Evolutionary conservation across 2,113 vertebrate genomes (phyloP).

Genomic region (Neolamprologus kungweensis): DNA sequence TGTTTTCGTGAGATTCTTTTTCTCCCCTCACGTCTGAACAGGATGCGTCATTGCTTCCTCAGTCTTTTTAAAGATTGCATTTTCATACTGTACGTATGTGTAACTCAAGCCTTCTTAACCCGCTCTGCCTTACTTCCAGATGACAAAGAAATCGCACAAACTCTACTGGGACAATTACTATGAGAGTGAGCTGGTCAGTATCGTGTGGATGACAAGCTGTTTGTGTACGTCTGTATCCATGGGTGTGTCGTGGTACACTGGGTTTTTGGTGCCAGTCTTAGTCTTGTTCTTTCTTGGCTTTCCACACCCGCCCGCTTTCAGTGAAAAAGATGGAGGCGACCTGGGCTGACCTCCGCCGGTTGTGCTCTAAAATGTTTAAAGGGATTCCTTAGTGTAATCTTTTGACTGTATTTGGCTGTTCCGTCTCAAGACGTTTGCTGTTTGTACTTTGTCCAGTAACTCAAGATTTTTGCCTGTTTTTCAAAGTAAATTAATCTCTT

Average conservation of each 20-base stretch:
- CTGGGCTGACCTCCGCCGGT: neutral
- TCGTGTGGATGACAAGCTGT: constrained; percentile 26
- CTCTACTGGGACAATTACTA: constrained; percentile 91
- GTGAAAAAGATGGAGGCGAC: neutral
- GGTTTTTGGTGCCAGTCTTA: constrained; percentile 18
- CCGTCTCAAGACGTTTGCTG: neutral
- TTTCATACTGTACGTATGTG: constrained; percentile 9
- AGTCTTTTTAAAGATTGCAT: neutral
- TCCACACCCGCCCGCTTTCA: constrained; percentile 10
- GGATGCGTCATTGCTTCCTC: neutral
- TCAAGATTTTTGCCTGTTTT: neutral
- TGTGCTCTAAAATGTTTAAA: constrained; percentile 14
- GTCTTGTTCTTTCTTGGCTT: constrained; percentile 4
- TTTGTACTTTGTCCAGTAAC: neutral
- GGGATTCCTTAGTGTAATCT: constrained; percentile 1
- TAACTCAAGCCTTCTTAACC: constrained; percentile 57
- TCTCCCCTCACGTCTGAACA: neutral
- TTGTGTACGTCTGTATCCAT: constrained; percentile 40
- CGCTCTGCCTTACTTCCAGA: constrained; percentile 87
- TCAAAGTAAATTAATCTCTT: neutral
- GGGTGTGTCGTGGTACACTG: constrained; percentile 23
- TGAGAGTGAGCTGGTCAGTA: constrained; percentile 96
- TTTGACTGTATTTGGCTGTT: neutral
- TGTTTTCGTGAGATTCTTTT: neutral
- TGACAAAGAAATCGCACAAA: constrained; percentile 89